These are phyloP conservation scores for Asteroscopus sphinx DNA, from an alignment of 2,888 invertebrate species.

Conservation along the genomic window DNA sequence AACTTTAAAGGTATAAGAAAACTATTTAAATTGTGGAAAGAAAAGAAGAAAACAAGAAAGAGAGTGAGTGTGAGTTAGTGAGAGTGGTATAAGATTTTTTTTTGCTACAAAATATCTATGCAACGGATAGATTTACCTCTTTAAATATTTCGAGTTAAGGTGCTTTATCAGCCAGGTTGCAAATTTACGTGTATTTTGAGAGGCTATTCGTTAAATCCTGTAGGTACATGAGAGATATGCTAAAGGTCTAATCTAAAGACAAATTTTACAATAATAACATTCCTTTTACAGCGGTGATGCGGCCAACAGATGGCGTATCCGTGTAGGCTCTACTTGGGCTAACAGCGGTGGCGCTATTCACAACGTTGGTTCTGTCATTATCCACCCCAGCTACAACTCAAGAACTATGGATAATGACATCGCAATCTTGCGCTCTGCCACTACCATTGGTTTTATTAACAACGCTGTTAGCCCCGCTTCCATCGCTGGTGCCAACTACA, in stretches of 20 bases:
- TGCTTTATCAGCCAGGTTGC: too few relatives aligned
- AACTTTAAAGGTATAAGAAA: too few relatives aligned
- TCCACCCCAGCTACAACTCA: constrained; percentile 58
- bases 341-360: constrained; percentile 61
- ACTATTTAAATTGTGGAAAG: too few relatives aligned
- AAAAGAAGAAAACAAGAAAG: too few relatives aligned
- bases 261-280: background rate
- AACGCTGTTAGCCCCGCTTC: constrained; percentile 27
- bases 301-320: constrained; percentile 40
- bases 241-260: background rate
- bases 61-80: too few relatives aligned
- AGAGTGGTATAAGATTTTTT: too few relatives aligned
- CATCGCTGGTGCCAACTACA: constrained; percentile 63
- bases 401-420: constrained; percentile 64
- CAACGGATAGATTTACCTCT: too few relatives aligned
- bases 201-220: too few relatives aligned
- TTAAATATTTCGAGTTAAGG: too few relatives aligned
- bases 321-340: constrained; percentile 62
- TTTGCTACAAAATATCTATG: too few relatives aligned
- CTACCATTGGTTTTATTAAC: constrained; percentile 45
- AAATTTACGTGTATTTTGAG: too few relatives aligned
- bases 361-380: constrained; percentile 35
- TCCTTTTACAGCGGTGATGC: constrained; percentile 36
- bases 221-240: too few relatives aligned
- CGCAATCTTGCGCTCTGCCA: constrained; percentile 59